These are phyloP conservation scores for Equus quagga DNA, from an alignment of 2,113 vertebrate genomes.

Conservation along the genomic window DNA sequence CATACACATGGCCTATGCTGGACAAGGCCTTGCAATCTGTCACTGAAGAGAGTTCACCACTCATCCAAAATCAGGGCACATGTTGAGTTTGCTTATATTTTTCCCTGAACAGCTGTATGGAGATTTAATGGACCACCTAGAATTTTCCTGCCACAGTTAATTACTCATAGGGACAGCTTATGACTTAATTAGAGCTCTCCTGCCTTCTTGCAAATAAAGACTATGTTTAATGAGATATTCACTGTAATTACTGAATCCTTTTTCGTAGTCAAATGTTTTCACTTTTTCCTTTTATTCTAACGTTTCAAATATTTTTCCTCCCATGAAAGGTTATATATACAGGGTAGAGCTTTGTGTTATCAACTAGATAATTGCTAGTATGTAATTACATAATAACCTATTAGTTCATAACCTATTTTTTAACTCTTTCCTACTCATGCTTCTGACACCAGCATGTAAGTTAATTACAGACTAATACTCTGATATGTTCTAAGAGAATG, in stretches of 20 bases:
- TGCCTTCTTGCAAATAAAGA: conserved; percentile 57
- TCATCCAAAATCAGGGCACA: not conserved
- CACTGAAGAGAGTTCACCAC: not conserved
- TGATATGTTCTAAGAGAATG: not conserved
- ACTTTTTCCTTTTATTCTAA: conserved; percentile 35
- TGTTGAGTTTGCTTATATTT: conserved; percentile 12
- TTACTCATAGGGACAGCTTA: conserved; percentile 68
- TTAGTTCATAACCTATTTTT: not conserved
- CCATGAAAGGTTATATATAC: not conserved
- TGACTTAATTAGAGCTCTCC: conserved; percentile 70
- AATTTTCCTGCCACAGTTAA: conserved; percentile 75
- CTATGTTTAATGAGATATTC: conserved; percentile 66
- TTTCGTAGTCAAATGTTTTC: conserved; percentile 48
- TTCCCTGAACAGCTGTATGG: conserved; percentile 42
- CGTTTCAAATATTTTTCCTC: conserved; percentile 63
- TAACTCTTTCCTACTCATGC: not conserved
- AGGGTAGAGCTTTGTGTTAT: not conserved
- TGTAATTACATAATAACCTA: not conserved
- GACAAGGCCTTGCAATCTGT: not conserved
- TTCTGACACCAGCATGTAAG: not conserved
- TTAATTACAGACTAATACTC: conserved; percentile 15
- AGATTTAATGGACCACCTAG: conserved; percentile 66
- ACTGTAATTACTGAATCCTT: conserved; percentile 60
- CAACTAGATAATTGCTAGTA: not conserved
- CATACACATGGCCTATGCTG: not conserved